Evolutionary conservation across 92 coral and sea anemone species (phyloP).

Genomic region (Epizoanthus stellaris): DNA sequence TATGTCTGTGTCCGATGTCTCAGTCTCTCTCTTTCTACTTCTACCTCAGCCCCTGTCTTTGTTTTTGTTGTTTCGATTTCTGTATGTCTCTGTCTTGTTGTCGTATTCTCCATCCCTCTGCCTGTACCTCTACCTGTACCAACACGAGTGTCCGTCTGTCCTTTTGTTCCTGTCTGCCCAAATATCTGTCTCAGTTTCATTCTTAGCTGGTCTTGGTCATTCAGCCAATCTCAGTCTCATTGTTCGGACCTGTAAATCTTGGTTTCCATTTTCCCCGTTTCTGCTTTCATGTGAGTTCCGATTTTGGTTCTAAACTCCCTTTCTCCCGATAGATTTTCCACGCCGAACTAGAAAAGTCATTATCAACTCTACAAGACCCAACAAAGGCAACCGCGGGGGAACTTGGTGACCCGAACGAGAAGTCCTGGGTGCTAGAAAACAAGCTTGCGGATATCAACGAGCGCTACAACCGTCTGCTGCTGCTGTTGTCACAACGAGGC

Average conservation of each 20-base stretch:
- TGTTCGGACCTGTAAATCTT: no score
- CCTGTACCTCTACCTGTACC: neutral
- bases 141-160: neutral
- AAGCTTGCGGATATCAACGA: conserved; percentile 98
- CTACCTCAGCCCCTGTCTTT: no score
- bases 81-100: no score
- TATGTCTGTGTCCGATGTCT: neutral
- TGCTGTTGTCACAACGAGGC: conserved; percentile 89
- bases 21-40: no score
- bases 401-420: conserved; percentile 89
- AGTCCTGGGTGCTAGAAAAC: conserved; percentile 99
- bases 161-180: neutral
- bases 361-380: conserved; percentile 82
- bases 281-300: neutral
- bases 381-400: conserved; percentile 59
- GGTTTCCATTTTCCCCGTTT: neutral
- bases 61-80: no score
- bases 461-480: conserved; percentile 89
- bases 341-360: conserved; percentile 92
- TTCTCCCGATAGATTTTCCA: conserved; percentile 80
- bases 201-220: no score
- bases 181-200: no score
- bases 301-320: neutral
- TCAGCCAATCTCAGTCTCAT: no score
- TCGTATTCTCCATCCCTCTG: neutral